Base-by-base conservation (phyloP, 2,888 invertebrate genomes). In the Yponomeuta cagnagella region DNA sequence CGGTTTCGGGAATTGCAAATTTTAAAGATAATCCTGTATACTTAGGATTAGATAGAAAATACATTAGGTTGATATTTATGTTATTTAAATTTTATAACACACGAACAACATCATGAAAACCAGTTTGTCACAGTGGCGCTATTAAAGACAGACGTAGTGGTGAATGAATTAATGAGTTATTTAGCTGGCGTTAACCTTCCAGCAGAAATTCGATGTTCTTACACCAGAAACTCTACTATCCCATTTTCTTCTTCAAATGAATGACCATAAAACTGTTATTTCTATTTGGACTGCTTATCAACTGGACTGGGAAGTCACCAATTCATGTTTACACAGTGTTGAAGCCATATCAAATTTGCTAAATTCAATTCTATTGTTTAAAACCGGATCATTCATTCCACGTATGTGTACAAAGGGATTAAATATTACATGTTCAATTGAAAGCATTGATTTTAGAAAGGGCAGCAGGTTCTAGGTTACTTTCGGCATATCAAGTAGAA, bases 381-480 rank as follows among this genome's bases (percentile, higher is more conserved):
- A 37, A 37, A 37, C 37, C 37, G 23, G 37, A 37, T 37, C 43
- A 8, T 43, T 43, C 52, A 58, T 15, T 58, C 52, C 52, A 15
- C 52, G 52, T 58, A 3, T 58, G 15, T 15, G 43, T 15, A 12
- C 15, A 58, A 58, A 12, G 4, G 6, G 52, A 4, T 58, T 3
- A 15, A 3, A 58, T 58, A 15, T 4, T 58, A 15, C 4, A 15
- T 52, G 52, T 58, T 58, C 1, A 58, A 58, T 58, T 58, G 2
- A 15, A 58, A 15, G 52, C 12, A 52, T 2, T 37, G 12, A 2
- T 15, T n/a, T 37, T 67, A 67, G 37, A 37, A 52, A 52, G n/a
- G 78, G 78, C 80, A 82, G 82, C 84, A 85, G 83, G 77, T 82
- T 82, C 79, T 80, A 81, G 83, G 79, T 77, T 78, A 79, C 77